phyloP scores from a whole-genome alignment of 1,140 invertebrate species.

The Manduca sexta region DNA sequence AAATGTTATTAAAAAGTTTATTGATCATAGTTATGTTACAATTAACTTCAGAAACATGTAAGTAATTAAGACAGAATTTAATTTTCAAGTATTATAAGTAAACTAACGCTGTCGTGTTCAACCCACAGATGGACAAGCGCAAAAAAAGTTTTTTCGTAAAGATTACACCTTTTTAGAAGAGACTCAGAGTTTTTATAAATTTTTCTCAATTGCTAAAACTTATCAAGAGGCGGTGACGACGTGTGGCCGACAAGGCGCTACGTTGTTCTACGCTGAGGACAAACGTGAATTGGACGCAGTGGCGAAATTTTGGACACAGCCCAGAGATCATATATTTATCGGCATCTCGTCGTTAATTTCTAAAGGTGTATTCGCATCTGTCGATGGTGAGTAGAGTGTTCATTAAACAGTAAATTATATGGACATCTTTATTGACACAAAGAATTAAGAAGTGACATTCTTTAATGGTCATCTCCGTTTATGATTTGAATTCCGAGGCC shows the following conservation, averaged over 20 bases:
- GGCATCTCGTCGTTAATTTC: constrained; percentile 43
- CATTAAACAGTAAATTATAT: too few relatives aligned
- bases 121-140: constrained; percentile 21
- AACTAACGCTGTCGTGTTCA: background rate
- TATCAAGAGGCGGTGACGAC: constrained; percentile 39
- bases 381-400: constrained; percentile 36
- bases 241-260: constrained; percentile 45
- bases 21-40: background rate
- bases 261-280: constrained; percentile 46
- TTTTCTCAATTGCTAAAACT: constrained; percentile 36
- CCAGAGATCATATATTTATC: constrained; percentile 30
- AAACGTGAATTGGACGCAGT: constrained; percentile 34
- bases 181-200: constrained; percentile 36
- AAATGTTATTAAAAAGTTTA: too few relatives aligned
- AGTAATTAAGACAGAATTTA: background rate
- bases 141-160: constrained; percentile 29
- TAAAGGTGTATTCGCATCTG: constrained; percentile 46
- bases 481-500: too few relatives aligned
- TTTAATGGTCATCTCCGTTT: too few relatives aligned
- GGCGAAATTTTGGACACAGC: constrained; percentile 35
- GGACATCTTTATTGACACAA: too few relatives aligned
- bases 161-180: constrained; percentile 30
- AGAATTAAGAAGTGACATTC: too few relatives aligned
- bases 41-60: background rate
- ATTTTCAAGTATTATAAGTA: background rate